Conservation (phyloP, 2,113 vertebrate genomes). For the Prunella himalayana region DNA sequence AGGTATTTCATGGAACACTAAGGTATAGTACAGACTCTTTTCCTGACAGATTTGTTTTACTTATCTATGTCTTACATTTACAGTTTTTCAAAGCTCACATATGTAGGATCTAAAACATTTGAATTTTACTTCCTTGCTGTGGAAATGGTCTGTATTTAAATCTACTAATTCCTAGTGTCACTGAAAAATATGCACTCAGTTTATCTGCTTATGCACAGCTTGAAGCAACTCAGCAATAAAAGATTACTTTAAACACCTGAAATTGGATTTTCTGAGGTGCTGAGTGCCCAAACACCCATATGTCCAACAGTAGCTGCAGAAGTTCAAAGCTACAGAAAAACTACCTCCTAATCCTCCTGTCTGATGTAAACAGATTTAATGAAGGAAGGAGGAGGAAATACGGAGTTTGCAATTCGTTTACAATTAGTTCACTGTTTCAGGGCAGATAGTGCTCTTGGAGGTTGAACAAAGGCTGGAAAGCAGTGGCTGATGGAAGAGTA, state of each 20-base stretch:
- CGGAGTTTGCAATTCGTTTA: background rate
- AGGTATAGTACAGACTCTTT: background rate
- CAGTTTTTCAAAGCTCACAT: conserved; percentile 2
- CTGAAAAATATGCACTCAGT: background rate
- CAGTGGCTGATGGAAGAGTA: background rate
- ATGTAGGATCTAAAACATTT: background rate
- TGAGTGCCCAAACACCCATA: background rate
- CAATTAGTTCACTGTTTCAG: background rate
- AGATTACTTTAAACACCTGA: conserved; percentile 3
- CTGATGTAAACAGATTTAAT: background rate
- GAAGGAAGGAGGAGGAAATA: background rate
- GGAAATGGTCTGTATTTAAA: conserved; percentile 7
- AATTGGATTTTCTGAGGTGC: background rate
- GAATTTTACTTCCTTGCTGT: background rate
- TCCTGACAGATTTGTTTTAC: background rate
- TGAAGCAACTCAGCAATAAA: background rate
- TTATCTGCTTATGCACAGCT: background rate
- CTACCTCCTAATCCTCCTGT: background rate
- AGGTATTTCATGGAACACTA: background rate
- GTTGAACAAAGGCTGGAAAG: background rate
- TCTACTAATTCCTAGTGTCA: background rate
- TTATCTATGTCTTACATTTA: conserved; percentile 1
- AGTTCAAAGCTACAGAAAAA: background rate
- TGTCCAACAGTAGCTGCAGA: background rate
- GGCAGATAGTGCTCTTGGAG: background rate